Evolutionary conservation across 2,113 vertebrate genomes (phyloP).

Genomic region (Donacobius atricapilla): DNA sequence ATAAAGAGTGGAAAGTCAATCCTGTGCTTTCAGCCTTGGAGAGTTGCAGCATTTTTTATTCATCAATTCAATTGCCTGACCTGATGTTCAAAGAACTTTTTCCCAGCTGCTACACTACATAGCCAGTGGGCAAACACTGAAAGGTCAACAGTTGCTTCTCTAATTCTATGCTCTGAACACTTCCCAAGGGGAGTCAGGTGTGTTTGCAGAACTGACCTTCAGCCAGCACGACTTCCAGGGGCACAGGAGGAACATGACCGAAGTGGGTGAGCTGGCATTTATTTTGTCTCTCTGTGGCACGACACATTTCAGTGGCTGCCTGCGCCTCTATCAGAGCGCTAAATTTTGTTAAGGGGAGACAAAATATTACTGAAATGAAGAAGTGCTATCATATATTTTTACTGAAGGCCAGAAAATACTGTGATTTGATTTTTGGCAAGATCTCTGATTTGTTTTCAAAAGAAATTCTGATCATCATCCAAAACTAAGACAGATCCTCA

Average conservation of each 20-base stretch:
- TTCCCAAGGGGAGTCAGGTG: background rate
- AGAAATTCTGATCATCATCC: conserved; percentile 10
- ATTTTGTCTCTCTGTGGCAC: background rate
- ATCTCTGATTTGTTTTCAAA: background rate
- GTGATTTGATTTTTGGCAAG: background rate
- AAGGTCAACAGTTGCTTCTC: conserved; percentile 35
- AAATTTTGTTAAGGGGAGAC: background rate
- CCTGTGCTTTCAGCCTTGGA: background rate
- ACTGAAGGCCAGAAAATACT: background rate
- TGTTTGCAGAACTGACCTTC: background rate
- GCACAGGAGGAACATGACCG: background rate
- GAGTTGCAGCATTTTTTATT: conserved; percentile 2
- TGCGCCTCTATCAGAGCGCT: background rate
- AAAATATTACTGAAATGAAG: background rate
- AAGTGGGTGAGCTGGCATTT: background rate
- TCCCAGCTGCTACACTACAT: background rate
- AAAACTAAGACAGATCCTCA: conserved; percentile 3
- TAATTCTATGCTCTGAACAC: background rate
- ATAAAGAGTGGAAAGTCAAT: conserved; percentile 4
- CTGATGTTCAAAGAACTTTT: background rate
- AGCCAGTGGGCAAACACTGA: conserved; percentile 21
- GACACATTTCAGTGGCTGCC: background rate
- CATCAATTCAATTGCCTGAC: background rate
- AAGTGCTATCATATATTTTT: background rate
- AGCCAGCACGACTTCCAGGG: background rate